These are phyloP conservation scores for Schlechtendalia chinensis DNA, from an alignment of 1,140 invertebrate genomes.

Conservation along the genomic window DNA sequence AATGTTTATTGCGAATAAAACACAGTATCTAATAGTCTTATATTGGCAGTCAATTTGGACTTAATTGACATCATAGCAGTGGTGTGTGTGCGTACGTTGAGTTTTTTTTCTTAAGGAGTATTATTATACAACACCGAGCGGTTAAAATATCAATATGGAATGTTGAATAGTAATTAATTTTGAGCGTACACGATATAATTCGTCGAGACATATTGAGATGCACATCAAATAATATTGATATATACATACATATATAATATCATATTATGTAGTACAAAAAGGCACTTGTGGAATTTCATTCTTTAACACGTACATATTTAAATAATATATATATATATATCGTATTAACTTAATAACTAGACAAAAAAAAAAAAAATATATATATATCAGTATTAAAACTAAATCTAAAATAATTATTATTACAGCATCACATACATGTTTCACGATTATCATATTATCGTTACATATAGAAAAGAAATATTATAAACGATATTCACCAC, in stretches of 20 bases:
- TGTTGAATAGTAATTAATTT: conserved; percentile 47
- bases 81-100: conserved; percentile 2
- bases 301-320: conserved; percentile 41
- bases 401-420: conserved; percentile 47
- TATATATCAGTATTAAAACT: conserved; percentile 42
- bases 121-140: conserved; percentile 7
- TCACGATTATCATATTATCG: conserved; percentile 42
- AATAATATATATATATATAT: conserved; percentile 42
- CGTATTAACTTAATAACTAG: conserved; percentile 30
- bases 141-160: conserved; percentile 34
- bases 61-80: conserved; percentile 39
- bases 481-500: conserved; percentile 32
- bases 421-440: conserved; percentile 49
- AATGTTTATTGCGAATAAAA: conserved; percentile 32
- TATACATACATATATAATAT: no score
- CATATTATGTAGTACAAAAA: conserved; percentile 46
- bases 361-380: conserved; percentile 43
- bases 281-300: conserved; percentile 48
- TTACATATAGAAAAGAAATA: conserved; percentile 32
- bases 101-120: background rate
- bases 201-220: conserved; percentile 37
- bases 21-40: conserved; percentile 48
- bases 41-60: conserved; percentile 49
- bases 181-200: conserved; percentile 46
- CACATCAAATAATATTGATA: conserved; percentile 37